Base-by-base conservation (phyloP, 2,888 invertebrate genomes). In the Ametastegia equiseti region DNA sequence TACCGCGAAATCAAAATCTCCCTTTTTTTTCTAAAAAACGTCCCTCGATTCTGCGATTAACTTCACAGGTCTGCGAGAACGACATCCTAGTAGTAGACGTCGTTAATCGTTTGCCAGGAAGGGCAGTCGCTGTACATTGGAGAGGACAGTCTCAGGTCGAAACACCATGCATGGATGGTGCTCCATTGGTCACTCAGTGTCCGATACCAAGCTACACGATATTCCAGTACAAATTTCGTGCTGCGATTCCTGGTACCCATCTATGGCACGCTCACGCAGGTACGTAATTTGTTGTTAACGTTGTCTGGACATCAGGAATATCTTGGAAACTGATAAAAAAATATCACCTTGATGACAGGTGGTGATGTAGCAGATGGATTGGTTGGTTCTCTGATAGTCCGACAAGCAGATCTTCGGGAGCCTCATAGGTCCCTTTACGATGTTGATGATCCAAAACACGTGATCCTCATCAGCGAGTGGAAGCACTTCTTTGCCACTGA, bases 121-220 rank as follows among this genome's bases (percentile, higher is more conserved):
- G 95, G 87, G 95, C 95, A 75, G 90, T 95, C 0, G 93, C 95
- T 7, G 92, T 97, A 11, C 97, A 97, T 89, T 97, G 97, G 96
- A 95, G 96, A 87, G 97, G 97, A 0, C 90, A 92, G 80, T 87
- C 93, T 86, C 94, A 94, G 90, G 91, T 93, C 86, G 94, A 94
- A 39, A 94, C 95, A 2, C 96, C 96, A 0, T 95, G 93, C 86
- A 96, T 96, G 96, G 96, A 96, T 85, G 96, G 96, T 1, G 95
- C 95, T 3, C 95, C 96, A 0, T 94, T 96, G 93, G 92, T 96
- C n/a, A 96, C 96, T 0, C 96, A 96, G 88, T 96, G 96, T 86
- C 96, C 96, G 0, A 95, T 96, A 84, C 91, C 93, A 0, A 94
- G 95, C 86, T 95, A 94, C 82, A 94, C 95, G 1, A 94, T 93